A percentile compares a stretch with the other conserved stretches of the same genome.
These are phyloP conservation scores for Philopotamus ludificatus DNA, from an alignment of 1,140 invertebrate species.

Conservation along the genomic window DNA sequence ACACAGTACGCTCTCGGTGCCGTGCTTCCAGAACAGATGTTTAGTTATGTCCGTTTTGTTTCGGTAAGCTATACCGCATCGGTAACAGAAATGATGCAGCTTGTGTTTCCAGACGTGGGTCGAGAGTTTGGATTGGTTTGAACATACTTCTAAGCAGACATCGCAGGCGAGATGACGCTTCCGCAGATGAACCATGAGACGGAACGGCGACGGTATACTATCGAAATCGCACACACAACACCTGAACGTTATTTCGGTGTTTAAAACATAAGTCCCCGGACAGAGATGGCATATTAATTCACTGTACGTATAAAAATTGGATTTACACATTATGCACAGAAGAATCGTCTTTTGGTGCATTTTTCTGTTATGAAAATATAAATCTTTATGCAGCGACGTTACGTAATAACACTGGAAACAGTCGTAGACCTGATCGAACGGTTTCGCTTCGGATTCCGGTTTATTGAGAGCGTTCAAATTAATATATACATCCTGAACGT, in stretches of 20 bases:
- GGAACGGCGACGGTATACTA: slow-evolving; percentile 77
- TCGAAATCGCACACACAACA: slow-evolving; percentile 74
- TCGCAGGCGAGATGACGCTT: slow-evolving; percentile 82
- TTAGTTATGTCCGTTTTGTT: slow-evolving; percentile 84
- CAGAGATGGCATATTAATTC: slow-evolving; percentile 82
- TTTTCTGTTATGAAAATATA: slow-evolving; percentile 80
- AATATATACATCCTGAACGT: slow-evolving; percentile 64
- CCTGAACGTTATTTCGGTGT: slow-evolving; percentile 62
- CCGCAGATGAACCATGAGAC: slow-evolving; percentile 80
- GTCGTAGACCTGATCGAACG: slow-evolving; percentile 67
- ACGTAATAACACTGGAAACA: slow-evolving; percentile 81
- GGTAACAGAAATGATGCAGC: slow-evolving; percentile 79
- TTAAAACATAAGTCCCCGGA: slow-evolving; percentile 69
- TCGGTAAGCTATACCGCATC: slow-evolving; percentile 79
- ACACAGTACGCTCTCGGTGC: slow-evolving; percentile 80
- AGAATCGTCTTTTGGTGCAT: slow-evolving; percentile 79
- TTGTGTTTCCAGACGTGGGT: slow-evolving; percentile 89
- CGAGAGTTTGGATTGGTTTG: slow-evolving; percentile 73
- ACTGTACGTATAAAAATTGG: slow-evolving; percentile 81
- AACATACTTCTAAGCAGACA: slow-evolving; percentile 77
- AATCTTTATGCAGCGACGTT: slow-evolving; percentile 74
- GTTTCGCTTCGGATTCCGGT: slow-evolving; percentile 50
- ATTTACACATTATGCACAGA: slow-evolving; percentile 81
- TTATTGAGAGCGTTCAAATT: slow-evolving; percentile 68
- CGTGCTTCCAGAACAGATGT: slow-evolving; percentile 88